phyloP scores from a whole-genome alignment of 1,140 invertebrate species.

The Drosophila burlai region DNA sequence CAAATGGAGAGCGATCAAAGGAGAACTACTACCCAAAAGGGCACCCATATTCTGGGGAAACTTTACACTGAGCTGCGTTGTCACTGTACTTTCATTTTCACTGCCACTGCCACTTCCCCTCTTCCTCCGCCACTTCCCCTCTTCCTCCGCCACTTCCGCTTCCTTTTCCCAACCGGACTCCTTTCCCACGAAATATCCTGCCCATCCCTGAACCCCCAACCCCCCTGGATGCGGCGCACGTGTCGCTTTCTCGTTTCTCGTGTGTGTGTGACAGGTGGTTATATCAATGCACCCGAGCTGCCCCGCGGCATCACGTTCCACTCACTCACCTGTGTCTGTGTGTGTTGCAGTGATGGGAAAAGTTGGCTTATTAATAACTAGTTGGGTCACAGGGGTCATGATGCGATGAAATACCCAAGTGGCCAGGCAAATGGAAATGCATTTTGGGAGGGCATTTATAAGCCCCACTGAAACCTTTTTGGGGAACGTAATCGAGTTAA shows the following conservation, averaged over 20 bases:
- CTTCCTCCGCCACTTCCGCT: not conserved
- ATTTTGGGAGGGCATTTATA: not conserved
- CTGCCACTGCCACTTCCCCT: conserved; percentile 1
- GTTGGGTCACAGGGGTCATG: conserved; percentile 22
- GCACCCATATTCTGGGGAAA: not conserved
- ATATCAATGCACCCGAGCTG: conserved; percentile 55
- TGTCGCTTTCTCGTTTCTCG: not conserved
- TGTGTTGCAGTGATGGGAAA: conserved; percentile 25
- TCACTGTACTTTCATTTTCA: conserved; percentile 39
- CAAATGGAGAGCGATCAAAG: conserved; percentile 15
- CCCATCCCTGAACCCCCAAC: too few relatives aligned
- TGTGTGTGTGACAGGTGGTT: conserved; percentile 74
- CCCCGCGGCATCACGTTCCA: conserved; percentile 44
- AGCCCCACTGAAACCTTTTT: not conserved
- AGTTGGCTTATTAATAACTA: conserved; percentile 20
- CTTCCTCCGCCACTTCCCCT: not conserved
- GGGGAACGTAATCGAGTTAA: not conserved
- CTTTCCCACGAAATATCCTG: conserved; percentile 5
- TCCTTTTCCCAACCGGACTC: not conserved
- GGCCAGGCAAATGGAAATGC: conserved; percentile 5
- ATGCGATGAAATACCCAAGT: conserved; percentile 7
- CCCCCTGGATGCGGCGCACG: conserved; percentile 18
- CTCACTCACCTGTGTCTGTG: conserved; percentile 4
- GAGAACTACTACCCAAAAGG: not conserved
- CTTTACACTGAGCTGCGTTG: conserved; percentile 4